Percentiles rank a stretch among this genome's conserved stretches.
Conservation (phyloP, 1,140 invertebrate genomes). For the Lethrus apterus region DNA sequence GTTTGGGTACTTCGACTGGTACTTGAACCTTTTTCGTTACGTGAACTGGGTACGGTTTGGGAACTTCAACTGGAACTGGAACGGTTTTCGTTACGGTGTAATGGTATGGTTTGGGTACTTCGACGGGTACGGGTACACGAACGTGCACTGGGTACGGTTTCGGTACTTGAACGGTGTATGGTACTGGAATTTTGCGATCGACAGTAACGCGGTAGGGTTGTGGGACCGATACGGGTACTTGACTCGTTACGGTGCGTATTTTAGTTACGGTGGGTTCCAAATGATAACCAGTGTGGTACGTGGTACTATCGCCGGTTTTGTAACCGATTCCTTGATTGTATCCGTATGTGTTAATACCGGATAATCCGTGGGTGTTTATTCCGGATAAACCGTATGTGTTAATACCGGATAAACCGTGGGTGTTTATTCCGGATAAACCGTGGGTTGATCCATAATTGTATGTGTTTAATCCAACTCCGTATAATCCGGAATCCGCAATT, state of each 20-base stretch:
- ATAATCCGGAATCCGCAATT: slow-evolving; percentile 2
- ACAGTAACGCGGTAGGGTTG: slow-evolving; percentile 31
- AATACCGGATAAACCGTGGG: too few species aligned
- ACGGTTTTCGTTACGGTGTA: slow-evolving; percentile 30
- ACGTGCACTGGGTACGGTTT: slow-evolving; percentile 27
- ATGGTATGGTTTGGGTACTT: slow-evolving; percentile 29
- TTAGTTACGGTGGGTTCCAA: slow-evolving; percentile 5
- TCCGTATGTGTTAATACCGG: too few species aligned
- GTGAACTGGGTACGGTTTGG: slow-evolving; percentile 29
- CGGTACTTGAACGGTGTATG: slow-evolving; percentile 35
- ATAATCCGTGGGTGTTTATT: too few species aligned
- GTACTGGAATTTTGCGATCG: slow-evolving; percentile 30
- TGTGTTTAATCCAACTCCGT: too few species aligned
- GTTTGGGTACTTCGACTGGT: slow-evolving; percentile 32
- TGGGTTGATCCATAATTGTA: too few species aligned
- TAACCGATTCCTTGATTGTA: neutral
- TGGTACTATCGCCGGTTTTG: neutral
- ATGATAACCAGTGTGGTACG: neutral
- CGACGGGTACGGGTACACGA: slow-evolving; percentile 33
- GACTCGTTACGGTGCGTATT: slow-evolving; percentile 14
- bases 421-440: too few species aligned
- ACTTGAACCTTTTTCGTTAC: slow-evolving; percentile 33
- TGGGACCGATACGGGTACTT: slow-evolving; percentile 38
- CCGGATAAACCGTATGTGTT: too few species aligned
- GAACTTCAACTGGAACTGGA: slow-evolving; percentile 34